Evolutionary conservation across 1,140 invertebrate genomes (phyloP).

Genomic region (Ostrea denselamellosa): DNA sequence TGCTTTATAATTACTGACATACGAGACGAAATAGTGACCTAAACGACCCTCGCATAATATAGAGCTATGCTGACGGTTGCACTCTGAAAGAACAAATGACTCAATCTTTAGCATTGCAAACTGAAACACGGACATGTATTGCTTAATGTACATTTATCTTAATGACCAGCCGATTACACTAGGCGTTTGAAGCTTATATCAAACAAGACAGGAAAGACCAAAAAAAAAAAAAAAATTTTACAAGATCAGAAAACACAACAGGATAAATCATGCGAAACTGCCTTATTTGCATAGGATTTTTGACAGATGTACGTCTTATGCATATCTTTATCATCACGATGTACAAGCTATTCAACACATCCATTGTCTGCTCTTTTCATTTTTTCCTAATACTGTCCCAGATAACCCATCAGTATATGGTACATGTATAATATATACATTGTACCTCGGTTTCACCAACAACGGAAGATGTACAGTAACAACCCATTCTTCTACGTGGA

Average conservation of each 20-base stretch:
- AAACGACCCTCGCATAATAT: background rate
- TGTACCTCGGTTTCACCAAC: background rate
- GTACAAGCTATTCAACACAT: background rate
- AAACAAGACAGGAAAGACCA: background rate
- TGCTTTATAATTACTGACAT: background rate
- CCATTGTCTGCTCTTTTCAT: background rate
- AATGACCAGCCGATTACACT: background rate
- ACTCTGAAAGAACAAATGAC: background rate
- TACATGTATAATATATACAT: background rate
- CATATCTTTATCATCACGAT: background rate
- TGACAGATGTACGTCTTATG: constrained; percentile 6
- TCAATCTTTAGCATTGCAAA: background rate
- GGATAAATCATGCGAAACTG: constrained; percentile 15
- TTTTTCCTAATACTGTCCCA: too few relatives aligned
- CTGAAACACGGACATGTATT: background rate
- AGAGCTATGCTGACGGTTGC: background rate
- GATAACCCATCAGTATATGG: background rate
- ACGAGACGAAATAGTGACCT: background rate
- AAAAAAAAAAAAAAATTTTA: background rate
- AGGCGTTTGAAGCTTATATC: constrained; percentile 7
- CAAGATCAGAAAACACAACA: background rate
- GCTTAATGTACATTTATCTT: constrained; percentile 15
- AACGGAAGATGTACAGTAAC: background rate
- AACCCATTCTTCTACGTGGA: too few relatives aligned
- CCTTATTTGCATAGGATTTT: constrained; percentile 11